Base-by-base conservation (phyloP, 2,113 vertebrate species). In the Rhea pennata region DNA sequence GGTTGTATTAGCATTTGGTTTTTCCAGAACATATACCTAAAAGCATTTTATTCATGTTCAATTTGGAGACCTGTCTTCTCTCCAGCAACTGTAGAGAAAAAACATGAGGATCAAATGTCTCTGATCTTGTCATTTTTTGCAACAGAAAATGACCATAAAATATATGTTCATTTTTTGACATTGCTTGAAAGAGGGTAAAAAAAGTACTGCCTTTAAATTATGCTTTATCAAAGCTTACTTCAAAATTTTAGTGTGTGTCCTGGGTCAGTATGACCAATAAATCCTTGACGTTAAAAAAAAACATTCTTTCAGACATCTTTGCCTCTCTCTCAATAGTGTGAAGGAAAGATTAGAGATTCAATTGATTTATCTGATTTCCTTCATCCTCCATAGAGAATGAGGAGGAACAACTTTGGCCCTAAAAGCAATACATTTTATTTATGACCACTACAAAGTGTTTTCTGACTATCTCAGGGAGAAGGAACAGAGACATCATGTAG, bases 331-430 rank as follows among this genome's bases (percentile, higher is more conserved):
- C 16, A 48, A 78, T 61, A 78, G 5, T 13, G 31, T 26, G 33
- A 73, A 94, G 66, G 56, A 92, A 96, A 95, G 86, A 86, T 72
- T 84, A 87, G 88, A 77, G 10, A 84, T 64, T 33, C 22, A 15
- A 13, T 31, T 71, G 88, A 92, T 92, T 88, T 87, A 82, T 93
- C 70, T 84, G 84, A 92, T 93, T 95, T 91, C 58, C 36, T 66
- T 89, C 84, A 59, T 22, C 23, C 46, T 91, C 71, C 48, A 53
- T 36, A 87, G 76, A 79, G 40, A 73, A 79, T 27, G 5, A 94
- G 48, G n/a, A 84, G 72, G 70, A 90, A 19, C n/a, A 70, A 46
- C 53, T 75, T 93, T 82, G 53, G 29, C 23, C 50, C 62, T 72
- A 50, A 89, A 90, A 93, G 48, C 17, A 94, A 61, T 26, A 69